A percentile compares a stretch with the other conserved stretches of the same genome.
Evolutionary conservation across 2,888 invertebrate genomes (phyloP).

Genomic region (Sinohyriopsis cumingii): DNA sequence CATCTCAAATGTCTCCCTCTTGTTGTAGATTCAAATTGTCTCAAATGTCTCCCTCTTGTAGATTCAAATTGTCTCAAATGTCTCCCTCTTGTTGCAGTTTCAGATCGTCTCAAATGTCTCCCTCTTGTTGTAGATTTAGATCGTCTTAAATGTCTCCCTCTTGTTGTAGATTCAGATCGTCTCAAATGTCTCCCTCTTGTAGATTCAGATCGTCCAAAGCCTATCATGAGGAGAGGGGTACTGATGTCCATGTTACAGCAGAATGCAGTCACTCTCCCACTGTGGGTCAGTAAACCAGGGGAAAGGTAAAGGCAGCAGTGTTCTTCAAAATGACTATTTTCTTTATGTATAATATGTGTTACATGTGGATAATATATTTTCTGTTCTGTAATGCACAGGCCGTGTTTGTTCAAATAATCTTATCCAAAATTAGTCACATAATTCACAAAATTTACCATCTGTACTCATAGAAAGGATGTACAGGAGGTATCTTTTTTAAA

Average conservation of each 20-base stretch:
- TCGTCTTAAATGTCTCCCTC: neutral
- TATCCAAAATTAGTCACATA: too few relatives aligned
- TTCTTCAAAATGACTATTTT: neutral
- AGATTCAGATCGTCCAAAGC: slow-evolving; percentile 76
- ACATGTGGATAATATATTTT: neutral
- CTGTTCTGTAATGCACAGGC: neutral
- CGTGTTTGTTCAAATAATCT: too few relatives aligned
- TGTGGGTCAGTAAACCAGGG: slow-evolving; percentile 87
- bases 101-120: too few relatives aligned
- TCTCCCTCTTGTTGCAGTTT: too few relatives aligned
- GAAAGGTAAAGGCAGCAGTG: slow-evolving; percentile 76
- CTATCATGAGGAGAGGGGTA: slow-evolving; percentile 92
- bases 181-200: neutral
- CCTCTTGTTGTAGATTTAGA: too few relatives aligned
- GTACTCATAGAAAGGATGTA: too few relatives aligned
- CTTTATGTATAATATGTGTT: neutral
- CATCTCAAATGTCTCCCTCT: too few relatives aligned
- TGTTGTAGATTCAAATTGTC: too few relatives aligned
- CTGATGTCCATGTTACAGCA: slow-evolving; percentile 95
- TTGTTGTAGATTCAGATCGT: neutral
- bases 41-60: too few relatives aligned
- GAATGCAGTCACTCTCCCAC: slow-evolving; percentile 91
- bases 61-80: too few relatives aligned
- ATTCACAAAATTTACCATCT: too few relatives aligned
- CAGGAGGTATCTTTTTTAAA: too few relatives aligned